Evolutionary conservation across 2,113 vertebrate species (phyloP).

Genomic region (Daboia siamensis): DNA sequence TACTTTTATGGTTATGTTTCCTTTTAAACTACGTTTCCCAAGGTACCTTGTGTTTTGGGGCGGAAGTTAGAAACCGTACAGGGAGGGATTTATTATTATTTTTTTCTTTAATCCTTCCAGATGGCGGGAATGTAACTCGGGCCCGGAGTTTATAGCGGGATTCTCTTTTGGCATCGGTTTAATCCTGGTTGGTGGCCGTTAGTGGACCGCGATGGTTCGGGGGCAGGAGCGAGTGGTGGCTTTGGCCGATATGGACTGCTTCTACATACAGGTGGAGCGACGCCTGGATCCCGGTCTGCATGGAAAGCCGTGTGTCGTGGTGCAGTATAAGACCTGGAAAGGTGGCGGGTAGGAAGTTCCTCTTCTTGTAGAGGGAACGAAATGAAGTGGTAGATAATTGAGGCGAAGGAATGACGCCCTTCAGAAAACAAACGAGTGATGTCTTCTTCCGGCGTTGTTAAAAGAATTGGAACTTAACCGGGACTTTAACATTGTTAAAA

Average conservation of each 20-base stretch:
- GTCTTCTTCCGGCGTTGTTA: neutral
- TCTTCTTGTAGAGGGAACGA: neutral
- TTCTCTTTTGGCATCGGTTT: neutral
- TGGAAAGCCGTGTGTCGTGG: conserved; percentile 88
- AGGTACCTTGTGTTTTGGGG: neutral
- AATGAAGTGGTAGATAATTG: neutral
- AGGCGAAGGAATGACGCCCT: neutral
- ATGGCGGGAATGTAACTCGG: neutral
- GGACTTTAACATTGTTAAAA: neutral
- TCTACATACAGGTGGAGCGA: conserved; percentile 97
- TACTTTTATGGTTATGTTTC: neutral
- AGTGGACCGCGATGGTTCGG: conserved; percentile 66
- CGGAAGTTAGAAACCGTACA: neutral
- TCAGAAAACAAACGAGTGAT: neutral
- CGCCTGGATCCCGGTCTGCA: conserved; percentile 80
- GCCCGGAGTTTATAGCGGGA: fast-evolving
- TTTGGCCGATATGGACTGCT: conserved; percentile 95
- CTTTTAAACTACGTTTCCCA: neutral
- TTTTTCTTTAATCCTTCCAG: neutral
- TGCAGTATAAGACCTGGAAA: conserved; percentile 94
- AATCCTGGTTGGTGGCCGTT: too few species aligned
- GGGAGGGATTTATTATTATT: neutral
- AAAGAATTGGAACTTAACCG: neutral
- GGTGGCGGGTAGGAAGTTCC: conserved; percentile 80
- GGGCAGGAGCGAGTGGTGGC: conserved; percentile 87